These are phyloP conservation scores for Globodera ellingtonae DNA, from an alignment of 1,140 invertebrate genomes.

Conservation along the genomic window DNA sequence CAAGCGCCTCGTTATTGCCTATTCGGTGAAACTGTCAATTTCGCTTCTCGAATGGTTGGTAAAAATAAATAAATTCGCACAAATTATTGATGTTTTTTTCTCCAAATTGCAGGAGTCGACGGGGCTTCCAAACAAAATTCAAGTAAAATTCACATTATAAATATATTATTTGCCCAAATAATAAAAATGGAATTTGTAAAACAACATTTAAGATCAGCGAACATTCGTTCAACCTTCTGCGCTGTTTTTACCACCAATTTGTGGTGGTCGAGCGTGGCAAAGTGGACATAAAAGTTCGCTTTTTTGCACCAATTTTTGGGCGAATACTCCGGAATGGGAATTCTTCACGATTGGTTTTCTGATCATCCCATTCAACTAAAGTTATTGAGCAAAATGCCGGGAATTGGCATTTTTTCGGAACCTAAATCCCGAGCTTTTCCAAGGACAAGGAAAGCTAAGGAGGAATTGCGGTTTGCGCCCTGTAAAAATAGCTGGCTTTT, in stretches of 20 bases:
- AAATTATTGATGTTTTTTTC: constrained; percentile 72
- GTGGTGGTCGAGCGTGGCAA: constrained; percentile 53
- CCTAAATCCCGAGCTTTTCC: too few species aligned
- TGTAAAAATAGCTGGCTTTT: too few species aligned
- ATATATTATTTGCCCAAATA: not conserved
- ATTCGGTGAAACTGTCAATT: constrained; percentile 71
- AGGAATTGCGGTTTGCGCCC: too few species aligned
- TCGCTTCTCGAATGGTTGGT: constrained; percentile 62
- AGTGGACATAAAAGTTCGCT: constrained; percentile 56
- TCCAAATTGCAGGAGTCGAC: constrained; percentile 49
- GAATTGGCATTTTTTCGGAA: too few species aligned
- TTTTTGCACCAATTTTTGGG: not conserved
- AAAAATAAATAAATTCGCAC: not conserved
- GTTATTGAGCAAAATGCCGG: too few species aligned
- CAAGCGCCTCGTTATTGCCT: constrained; percentile 75
- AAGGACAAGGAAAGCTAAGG: too few species aligned
- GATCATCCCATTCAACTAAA: not conserved
- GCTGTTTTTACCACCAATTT: constrained; percentile 61
- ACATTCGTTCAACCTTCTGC: constrained; percentile 52
- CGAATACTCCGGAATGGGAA: not conserved
- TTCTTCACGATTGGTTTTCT: not conserved
- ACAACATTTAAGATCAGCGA: constrained; percentile 56
- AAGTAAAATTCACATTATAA: constrained; percentile 32
- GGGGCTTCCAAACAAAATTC: constrained; percentile 63
- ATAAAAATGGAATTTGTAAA: too few species aligned